phyloP scores from a whole-genome alignment of 2,113 vertebrate species.

The Formicarius rufipectus region DNA sequence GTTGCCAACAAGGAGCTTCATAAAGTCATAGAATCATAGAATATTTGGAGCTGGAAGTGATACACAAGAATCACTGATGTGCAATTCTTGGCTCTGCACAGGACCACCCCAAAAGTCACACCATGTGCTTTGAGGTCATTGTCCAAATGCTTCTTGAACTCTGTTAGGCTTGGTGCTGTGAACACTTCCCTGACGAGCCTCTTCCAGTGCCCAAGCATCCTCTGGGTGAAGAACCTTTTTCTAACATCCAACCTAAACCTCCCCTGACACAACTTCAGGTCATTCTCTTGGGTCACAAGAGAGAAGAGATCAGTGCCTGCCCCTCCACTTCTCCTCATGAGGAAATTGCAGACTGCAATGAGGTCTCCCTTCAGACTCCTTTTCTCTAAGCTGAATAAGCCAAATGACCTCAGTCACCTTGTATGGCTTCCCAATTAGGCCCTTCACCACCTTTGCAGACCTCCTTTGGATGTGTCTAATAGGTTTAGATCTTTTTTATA shows the following conservation, averaged over 20 bases:
- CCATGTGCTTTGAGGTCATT: not conserved
- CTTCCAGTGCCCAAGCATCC: not conserved
- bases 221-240: not conserved
- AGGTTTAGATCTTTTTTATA: not conserved
- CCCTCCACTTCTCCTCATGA: accelerated
- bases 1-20: not conserved
- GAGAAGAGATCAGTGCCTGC: not conserved
- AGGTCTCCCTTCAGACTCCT: not conserved
- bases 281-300: not conserved
- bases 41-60: not conserved
- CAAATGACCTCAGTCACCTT: not conserved
- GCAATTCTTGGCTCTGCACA: not conserved
- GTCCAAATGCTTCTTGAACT: not conserved
- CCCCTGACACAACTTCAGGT: not conserved
- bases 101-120: not conserved
- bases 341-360: not conserved
- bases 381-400: not conserved
- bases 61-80: not conserved
- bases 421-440: not conserved
- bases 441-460: not conserved
- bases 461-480: not conserved
- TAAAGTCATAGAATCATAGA: not conserved
- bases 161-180: not conserved
- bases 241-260: too few species aligned
- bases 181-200: not conserved